Evolutionary conservation across 2,888 invertebrate species (phyloP), one percentile per base, ranked within the genome.

Genomic region (Drosophila paucipuncta): DNA sequence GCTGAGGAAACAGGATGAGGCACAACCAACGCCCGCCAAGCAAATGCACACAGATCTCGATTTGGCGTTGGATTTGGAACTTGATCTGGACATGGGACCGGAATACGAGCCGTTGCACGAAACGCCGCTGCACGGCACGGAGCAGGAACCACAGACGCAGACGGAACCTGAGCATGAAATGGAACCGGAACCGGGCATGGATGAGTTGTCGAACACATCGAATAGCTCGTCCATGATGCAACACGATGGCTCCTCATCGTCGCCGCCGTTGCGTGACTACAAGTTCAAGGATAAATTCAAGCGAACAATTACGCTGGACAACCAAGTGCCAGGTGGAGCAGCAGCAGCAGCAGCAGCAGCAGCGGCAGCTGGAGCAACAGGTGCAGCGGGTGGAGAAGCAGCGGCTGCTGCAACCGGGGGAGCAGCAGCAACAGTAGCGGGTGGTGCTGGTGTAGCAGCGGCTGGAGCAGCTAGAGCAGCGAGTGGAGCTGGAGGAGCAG

Each of bases 261-360:
- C 92, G 41, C 92, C 91, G 22, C 91, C 88, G 50, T 85, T 89
- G 49, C 91, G 92, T 37, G 93, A 93, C 68, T 93, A 86, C 73
- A 93, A 93, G 75, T 91, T 93, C 65, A 93, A 93, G 81, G 92
- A 92, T 66, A 93, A 93, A 68, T 93, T 93, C 50, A 93, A 93
- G 73, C 89, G 93, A 39, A 92, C 93, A 1, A 73, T 92, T 4
- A 93, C 92, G 63, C 75, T 93, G 55, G 92, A 92, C 50, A 81
- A 83, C 5, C 91, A 91, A 68, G 83, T 80, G 22, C 86, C 85
- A 25, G 74, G 50, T n/a, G 78, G 66, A 0, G 81, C 65, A 9
- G 73, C 61, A 30, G 83, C 71, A 3, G 78, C 67, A 0, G 70
- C 60, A 6, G 30, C 30, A 0, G 70, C 59, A 39, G 78, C 80